These are phyloP conservation scores for Protonibea diacanthus DNA, from an alignment of 2,797 vertebrate genomes.

Conservation along the genomic window DNA sequence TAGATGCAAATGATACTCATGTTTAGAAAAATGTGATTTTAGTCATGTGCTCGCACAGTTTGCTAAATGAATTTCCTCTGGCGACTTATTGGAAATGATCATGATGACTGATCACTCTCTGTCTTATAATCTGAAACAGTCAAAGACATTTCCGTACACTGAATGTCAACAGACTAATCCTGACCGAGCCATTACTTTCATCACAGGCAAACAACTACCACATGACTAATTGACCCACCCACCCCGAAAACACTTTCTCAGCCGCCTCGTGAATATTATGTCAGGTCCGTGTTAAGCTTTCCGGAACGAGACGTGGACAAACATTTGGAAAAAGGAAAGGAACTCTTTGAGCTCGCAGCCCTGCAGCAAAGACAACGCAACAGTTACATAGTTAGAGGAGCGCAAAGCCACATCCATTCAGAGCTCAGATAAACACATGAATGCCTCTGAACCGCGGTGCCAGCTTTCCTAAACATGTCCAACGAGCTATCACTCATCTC, in stretches of 20 bases:
- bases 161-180: conserved; percentile 7
- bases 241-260: conserved; percentile 16
- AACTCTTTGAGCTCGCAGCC: conserved; percentile 37
- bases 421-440: conserved; percentile 64
- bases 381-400: conserved; percentile 44
- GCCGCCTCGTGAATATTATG: conserved; percentile 2
- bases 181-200: conserved; percentile 11
- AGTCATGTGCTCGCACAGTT: background rate
- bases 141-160: background rate
- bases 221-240: conserved; percentile 1
- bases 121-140: conserved; percentile 11
- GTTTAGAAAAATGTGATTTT: conserved; percentile 4
- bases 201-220: conserved; percentile 9
- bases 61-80: background rate
- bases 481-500: conserved; percentile 56
- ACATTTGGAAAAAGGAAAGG: conserved; percentile 40
- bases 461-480: conserved; percentile 75
- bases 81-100: background rate
- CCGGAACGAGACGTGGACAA: conserved; percentile 35
- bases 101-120: conserved; percentile 4
- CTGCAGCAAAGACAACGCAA: conserved; percentile 30
- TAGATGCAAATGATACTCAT: background rate
- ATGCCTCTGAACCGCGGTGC: conserved; percentile 51
- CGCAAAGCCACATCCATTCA: conserved; percentile 67
- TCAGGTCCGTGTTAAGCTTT: conserved; percentile 3